phyloP scores from a whole-genome alignment of 2,888 invertebrate species.

The Trypoxylon attenuatum region DNA sequence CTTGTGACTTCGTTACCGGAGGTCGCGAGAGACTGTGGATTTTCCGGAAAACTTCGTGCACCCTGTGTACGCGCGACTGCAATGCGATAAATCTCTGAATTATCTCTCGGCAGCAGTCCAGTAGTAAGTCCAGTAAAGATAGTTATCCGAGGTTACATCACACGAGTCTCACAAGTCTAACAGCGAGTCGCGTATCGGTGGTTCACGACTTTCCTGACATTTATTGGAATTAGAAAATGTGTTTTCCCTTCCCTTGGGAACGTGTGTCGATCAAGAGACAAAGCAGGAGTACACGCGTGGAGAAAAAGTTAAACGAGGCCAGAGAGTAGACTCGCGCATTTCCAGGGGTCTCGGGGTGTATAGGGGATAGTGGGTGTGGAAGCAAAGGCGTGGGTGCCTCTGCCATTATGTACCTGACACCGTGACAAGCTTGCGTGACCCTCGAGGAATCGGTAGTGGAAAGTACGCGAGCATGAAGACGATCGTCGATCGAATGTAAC shows the following conservation, averaged over 20 bases:
- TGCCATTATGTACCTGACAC: slow-evolving; percentile 61
- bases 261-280: slow-evolving; percentile 11
- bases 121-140: too few species aligned
- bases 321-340: slow-evolving; percentile 11
- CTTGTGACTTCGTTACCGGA: too few species aligned
- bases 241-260: slow-evolving; percentile 2
- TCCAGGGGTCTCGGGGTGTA: slow-evolving; percentile 20
- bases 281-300: slow-evolving; percentile 2
- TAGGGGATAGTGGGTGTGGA: slow-evolving; percentile 42
- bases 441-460: slow-evolving; percentile 42
- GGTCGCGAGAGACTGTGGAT: too few species aligned
- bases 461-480: slow-evolving; percentile 28
- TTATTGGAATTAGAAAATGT: background rate
- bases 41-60: too few species aligned
- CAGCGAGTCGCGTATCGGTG: too few species aligned
- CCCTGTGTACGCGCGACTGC: too few species aligned
- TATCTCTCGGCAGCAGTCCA: too few species aligned
- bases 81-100: too few species aligned
- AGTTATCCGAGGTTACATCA: too few species aligned
- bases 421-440: slow-evolving; percentile 51
- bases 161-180: too few species aligned
- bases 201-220: slow-evolving; percentile 4
- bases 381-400: slow-evolving; percentile 54
- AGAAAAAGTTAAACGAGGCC: slow-evolving; percentile 28
- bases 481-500: slow-evolving; percentile 16